Base-by-base conservation (phyloP, 2,888 invertebrate genomes). In the Ecliptopera silaceata region DNA sequence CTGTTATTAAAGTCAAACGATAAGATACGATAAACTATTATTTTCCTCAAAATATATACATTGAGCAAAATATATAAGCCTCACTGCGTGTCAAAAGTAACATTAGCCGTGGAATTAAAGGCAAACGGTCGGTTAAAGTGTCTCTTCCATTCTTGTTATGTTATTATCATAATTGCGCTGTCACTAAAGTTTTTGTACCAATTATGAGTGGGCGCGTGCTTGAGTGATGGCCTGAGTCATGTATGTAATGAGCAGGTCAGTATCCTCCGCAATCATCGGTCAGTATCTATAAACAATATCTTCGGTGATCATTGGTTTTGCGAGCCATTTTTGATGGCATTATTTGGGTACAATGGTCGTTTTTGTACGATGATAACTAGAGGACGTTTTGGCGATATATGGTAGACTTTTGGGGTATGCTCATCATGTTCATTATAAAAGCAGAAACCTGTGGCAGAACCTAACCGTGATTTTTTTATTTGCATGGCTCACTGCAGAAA, bases 111-210 rank as follows among this genome's bases (percentile, higher is more conserved):
- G 1, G 22, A 22, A 41, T 2, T n/a, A 20, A n/a, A 22, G 13
- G 10, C 12, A 12, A 48, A 29, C 17, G 12, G 12, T 12, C 4
- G 29, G 39, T 48, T 29, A 31, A n/a, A 8, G 12, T 11, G 12
- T 29, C 26, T 18, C 22, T 36, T 44, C 5, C 52, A 57, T 54
- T 47, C 70, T 74, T 75, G 68, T 71, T 75, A 72, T 71, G 78
- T 72, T 15, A 36, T 68, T 80, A 81, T 85, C 85, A 77, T 75
- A 74, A 74, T 73, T 66, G 68, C 57, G 64, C 67, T 75, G 83
- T 81, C 80, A 84, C 84, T 80, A 78, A 76, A 66, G 77, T 83
- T 85, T 84, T 86, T 82, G 70, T 70, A 69, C 77, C 79, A 76
- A 77, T 67, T 57, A 56, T 57, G 67, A 66, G 82, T 82, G 77